Evolutionary conservation across 2,113 vertebrate species (phyloP), one percentile per base, ranked within the genome.

Genomic region (Octodon degus): DNA sequence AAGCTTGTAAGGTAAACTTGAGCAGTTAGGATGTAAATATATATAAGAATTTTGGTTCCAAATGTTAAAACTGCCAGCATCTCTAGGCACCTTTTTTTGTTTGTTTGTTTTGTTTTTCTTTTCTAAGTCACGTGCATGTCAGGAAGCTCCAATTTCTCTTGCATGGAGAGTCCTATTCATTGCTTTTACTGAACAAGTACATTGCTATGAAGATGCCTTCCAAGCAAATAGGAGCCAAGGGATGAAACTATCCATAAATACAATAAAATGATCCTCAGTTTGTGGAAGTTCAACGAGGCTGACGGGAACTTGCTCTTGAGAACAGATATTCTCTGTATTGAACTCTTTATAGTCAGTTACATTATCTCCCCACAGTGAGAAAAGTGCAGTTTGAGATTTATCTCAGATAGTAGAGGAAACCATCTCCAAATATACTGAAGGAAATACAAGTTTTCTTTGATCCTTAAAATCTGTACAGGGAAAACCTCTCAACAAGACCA

Each of bases 31-130:
- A 98, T 99, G 98, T 99, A 98, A 98, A 99, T 98, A 98, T 97
- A 98, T 87, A 96, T 97, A 98, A 91, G 98, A 98, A 98, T 89
- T 98, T 98, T 98, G 99, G 99, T 99, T 98, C 98, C 98, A 98
- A 98, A 98, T 98, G 97, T 98, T 97, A 98, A 99, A 99, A 99
- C 98, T 98, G 99, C 99, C 99, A 99, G 99, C 98, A 99, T 98
- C 99, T 98, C 97, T 96, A 98, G 98, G 98, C 98, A 99, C 98
- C 98, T 98, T 98, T 99, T 98, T 98, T 99, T n/a, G n/a, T n/a
- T n/a, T n/a, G n/a, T n/a, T n/a, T n/a, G n/a, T n/a, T 98, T 98
- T 98, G 98, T 98, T 98, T 98, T 98, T 98, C 98, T 98, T 98
- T 99, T 98, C 96, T 86, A 95, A 98, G 98, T 98, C 98, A 99